Base-by-base conservation (phyloP, 1,140 invertebrate species). In the Helicoverpa zea region DNA sequence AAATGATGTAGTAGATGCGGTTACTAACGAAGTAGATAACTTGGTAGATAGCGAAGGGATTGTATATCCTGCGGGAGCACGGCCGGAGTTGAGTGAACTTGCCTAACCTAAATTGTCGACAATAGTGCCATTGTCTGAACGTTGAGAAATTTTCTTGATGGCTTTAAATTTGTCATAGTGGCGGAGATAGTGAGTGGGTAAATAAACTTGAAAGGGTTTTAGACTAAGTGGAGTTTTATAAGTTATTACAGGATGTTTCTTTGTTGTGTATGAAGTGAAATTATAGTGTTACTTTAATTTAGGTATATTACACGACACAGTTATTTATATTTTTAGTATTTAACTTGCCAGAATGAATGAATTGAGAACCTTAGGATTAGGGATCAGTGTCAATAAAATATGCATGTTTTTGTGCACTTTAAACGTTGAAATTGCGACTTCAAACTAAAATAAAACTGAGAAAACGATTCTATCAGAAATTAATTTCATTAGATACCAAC, bases 91-190 rank as follows among this genome's bases (percentile, higher is more conserved):
- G 91, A 92, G 86, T 94, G 91, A 92, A 94, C 92, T 89, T 83
- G 72, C 85, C 88, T 94, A 94, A 94, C 92, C 91, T 86, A 93
- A 92, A 94, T 94, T 89, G 88, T 87, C 86, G 86, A 92, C 91
- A 94, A 91, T 89, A 86, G 82, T 84, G 84, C 84, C 85, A 88
- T 94, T 93, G 92, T 94, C 86, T 91, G 84, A 86, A 85, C 85
- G 88, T 87, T 84, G 85, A 90, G 88, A 87, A 89, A 89, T 87
- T 90, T 90, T 89, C 87, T 89, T 86, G 86, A 88, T 86, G 88
- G 84, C 85, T 87, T 88, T 90, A 84, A 89, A 87, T 79, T 70
- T 79, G 64, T 79, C 76, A 79, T 47, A 52, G 76, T 63, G 35
- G 30, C 79, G 85, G 72, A 84, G 85, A 86, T 89, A 81, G 85